Evolutionary conservation across 2,797 vertebrate genomes (phyloP), one percentile per base, ranked within the genome.

Genomic region (Gymnocypris eckloni): DNA sequence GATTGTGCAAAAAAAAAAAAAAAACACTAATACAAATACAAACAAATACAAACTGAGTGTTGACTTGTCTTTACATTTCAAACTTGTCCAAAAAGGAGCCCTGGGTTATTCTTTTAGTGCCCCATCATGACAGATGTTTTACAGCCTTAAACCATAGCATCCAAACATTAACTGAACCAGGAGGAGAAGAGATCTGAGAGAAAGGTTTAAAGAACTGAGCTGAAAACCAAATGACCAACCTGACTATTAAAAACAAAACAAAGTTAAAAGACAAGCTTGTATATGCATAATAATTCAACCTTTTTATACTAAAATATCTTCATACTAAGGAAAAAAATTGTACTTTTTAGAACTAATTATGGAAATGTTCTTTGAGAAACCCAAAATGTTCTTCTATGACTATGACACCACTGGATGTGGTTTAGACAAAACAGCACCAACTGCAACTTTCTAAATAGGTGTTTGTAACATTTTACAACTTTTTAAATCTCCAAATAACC

Each of bases 61-160:
- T 22, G n/a, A 18, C 39, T 6, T 82, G 6, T 71, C 37, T 48
- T 81, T 41, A 54, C 15, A 72, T 22, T 73, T 82, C 25, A 64
- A 48, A 64, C 33, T 20, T 41, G 67, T 71, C 22, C 37, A 56
- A 64, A 48, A 64, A 39, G 41, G 16, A 56, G n/a, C n/a, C 18
- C 48, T 64, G 16, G 39, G 16, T 20, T 39, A 69, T 37, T 69
- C 0, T 39, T 52, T 77, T n/a, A 77, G 61, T 50, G 72, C 9
- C n/a, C 13, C 69, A 12, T 22, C 33, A 33, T 79, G 56, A 54
- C 28, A 41, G 54, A 83, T 83, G 70, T 83, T 64, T 64, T 77
- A 77, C 28, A 45, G 81, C 69, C 81, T 73, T 33, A 13, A n/a
- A 82, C 81, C 37, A 41, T 20, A 45, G 16, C 52, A 72, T 33